Conservation (phyloP, 2,113 vertebrate species). For the Misgurnus anguillicaudatus region DNA sequence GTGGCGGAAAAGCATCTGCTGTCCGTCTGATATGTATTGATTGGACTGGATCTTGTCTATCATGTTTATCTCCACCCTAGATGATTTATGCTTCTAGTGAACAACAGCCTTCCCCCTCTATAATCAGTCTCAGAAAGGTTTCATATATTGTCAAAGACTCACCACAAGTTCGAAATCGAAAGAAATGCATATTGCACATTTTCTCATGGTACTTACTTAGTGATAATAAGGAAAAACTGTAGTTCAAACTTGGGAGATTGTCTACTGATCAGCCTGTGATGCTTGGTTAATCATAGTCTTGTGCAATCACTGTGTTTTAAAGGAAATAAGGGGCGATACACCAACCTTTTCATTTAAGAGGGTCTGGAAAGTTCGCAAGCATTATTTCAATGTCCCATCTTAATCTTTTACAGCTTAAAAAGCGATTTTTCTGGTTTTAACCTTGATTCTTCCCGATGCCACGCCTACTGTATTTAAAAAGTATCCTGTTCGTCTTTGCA, state of each 20-base stretch:
- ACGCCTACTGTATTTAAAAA: conserved; percentile 37
- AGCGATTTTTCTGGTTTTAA: conserved; percentile 52
- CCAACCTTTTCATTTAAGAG: conserved; percentile 34
- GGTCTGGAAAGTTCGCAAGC: neutral
- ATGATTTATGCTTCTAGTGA: too few relatives aligned
- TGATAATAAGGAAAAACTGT: neutral
- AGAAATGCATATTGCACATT: neutral
- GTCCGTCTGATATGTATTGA: conserved; percentile 54
- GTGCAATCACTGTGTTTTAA: neutral
- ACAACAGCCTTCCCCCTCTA: neutral
- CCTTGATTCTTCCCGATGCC: conserved; percentile 32
- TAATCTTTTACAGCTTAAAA: conserved; percentile 50
- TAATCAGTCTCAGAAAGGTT: neutral
- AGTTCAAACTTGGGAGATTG: conserved; percentile 3
- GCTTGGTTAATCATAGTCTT: conserved; percentile 1
- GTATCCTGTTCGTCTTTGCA: conserved; percentile 55
- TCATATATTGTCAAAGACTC: neutral
- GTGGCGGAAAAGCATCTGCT: neutral
- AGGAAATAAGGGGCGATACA: neutral
- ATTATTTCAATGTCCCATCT: conserved; percentile 57
- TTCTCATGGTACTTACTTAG: neutral
- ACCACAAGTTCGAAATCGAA: neutral
- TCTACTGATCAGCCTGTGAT: neutral
- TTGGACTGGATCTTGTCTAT: conserved; percentile 31
- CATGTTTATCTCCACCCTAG: conserved; percentile 43